Percentiles rank a stretch among this genome's conserved stretches.
Evolutionary conservation across 2,797 vertebrate species (phyloP).

Genomic region (Yasuhikotakia modesta): DNA sequence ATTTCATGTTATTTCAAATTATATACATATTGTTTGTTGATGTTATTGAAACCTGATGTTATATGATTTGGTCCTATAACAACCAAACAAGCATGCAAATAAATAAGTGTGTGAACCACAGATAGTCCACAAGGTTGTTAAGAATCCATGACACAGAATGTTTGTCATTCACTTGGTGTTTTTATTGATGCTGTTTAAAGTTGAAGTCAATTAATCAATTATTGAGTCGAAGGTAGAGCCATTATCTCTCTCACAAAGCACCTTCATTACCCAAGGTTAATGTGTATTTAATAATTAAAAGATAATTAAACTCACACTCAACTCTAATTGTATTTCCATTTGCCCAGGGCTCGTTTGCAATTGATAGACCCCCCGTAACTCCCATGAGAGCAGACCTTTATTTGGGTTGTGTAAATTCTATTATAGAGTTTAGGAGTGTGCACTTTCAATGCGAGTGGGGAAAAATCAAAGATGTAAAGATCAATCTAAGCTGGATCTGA

Average conservation of each 20-base stretch:
- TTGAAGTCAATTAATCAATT: conserved; percentile 58
- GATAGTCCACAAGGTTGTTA: conserved; percentile 16
- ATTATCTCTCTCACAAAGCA: conserved; percentile 41
- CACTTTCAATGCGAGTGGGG: background rate
- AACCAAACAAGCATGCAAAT: background rate
- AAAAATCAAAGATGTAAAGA: conserved; percentile 37
- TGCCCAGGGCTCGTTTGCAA: conserved; percentile 48
- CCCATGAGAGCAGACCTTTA: conserved; percentile 33
- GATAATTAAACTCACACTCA: conserved; percentile 65
- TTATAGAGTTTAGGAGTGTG: conserved; percentile 32
- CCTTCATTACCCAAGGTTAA: conserved; percentile 73
- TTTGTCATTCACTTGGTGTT: conserved; percentile 47
- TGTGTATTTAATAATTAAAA: conserved; percentile 71
- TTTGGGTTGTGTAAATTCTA: conserved; percentile 37
- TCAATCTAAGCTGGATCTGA: conserved; percentile 46
- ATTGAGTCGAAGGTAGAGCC: conserved; percentile 54
- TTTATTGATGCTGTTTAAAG: conserved; percentile 52
- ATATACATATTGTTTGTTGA: background rate
- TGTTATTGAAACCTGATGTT: background rate
- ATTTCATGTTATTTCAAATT: too few species aligned
- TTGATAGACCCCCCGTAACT: conserved; percentile 29
- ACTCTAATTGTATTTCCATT: conserved; percentile 65
- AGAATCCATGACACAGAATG: background rate
- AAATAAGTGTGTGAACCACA: background rate
- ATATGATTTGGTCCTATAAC: too few species aligned